Evolutionary conservation across 2,113 vertebrate species (phyloP).

Genomic region (Gorsachius goisagi): DNA sequence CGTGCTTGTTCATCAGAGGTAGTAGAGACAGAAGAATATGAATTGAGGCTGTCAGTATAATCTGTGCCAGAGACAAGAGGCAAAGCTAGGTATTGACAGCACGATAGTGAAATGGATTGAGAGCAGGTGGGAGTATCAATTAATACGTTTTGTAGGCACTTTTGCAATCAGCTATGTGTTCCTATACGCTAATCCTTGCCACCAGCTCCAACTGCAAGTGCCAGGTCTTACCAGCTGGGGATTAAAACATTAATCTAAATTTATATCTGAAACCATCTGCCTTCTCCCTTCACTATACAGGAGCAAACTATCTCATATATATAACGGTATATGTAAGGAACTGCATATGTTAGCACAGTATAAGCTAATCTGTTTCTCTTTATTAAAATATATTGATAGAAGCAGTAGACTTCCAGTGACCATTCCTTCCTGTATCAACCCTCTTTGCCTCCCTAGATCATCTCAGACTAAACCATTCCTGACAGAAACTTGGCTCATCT

Average conservation of each 20-base stretch:
- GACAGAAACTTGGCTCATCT: neutral
- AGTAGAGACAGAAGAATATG: neutral
- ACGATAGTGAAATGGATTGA: neutral
- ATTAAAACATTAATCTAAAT: neutral
- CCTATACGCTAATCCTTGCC: neutral
- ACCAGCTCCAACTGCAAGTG: neutral
- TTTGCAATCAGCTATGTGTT: neutral
- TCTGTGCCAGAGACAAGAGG: neutral
- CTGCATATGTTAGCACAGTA: no score
- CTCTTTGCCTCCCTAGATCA: neutral
- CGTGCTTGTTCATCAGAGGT: neutral
- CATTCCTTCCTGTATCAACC: neutral
- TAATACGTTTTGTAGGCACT: neutral
- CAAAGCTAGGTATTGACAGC: neutral
- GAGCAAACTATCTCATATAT: neutral
- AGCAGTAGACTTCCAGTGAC: neutral
- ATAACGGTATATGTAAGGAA: neutral
- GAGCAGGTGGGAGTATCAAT: neutral
- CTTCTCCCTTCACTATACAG: neutral
- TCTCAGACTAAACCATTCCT: neutral
- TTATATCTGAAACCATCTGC: neutral
- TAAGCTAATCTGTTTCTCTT: neutral
- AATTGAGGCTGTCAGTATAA: neutral
- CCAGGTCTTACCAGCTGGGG: neutral
- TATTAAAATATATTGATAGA: neutral